Evolutionary conservation across 37 sponge, comb jelly and placozoan species (phyloP).

Genomic region (Beroe forskalii): DNA sequence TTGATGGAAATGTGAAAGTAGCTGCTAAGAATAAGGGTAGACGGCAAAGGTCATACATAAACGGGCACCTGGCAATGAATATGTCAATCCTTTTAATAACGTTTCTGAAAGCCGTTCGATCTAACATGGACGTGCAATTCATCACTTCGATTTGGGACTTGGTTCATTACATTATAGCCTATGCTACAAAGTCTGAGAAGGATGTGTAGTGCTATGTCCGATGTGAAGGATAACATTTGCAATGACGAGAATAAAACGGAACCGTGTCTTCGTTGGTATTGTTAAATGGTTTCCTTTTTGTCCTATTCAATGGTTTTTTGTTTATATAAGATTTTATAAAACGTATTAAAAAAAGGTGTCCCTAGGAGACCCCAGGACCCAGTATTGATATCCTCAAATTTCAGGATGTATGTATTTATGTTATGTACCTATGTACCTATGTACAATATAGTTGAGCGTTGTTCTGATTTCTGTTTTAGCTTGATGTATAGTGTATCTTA

Average conservation of each 20-base stretch:
- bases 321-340: too few species aligned
- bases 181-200: conserved; percentile 39
- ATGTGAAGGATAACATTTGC: background rate
- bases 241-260: background rate
- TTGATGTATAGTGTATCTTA: too few species aligned
- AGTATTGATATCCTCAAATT: too few species aligned
- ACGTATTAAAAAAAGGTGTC: too few species aligned
- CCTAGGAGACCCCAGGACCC: too few species aligned
- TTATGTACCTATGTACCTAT: too few species aligned
- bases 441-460: too few species aligned
- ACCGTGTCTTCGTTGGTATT: too few species aligned
- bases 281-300: too few species aligned
- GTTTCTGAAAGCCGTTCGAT: background rate
- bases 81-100: background rate
- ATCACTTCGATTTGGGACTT: background rate
- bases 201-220: background rate
- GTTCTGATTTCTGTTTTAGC: too few species aligned
- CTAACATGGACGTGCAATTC: conserved; percentile 31
- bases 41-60: background rate
- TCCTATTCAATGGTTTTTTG: too few species aligned
- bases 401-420: too few species aligned
- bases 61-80: background rate
- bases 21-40: background rate
- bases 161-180: background rate
- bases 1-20: background rate